Evolutionary conservation across 1,140 invertebrate genomes (phyloP), one percentile per base, ranked within the genome.

Genomic region (Holotrichia oblita): DNA sequence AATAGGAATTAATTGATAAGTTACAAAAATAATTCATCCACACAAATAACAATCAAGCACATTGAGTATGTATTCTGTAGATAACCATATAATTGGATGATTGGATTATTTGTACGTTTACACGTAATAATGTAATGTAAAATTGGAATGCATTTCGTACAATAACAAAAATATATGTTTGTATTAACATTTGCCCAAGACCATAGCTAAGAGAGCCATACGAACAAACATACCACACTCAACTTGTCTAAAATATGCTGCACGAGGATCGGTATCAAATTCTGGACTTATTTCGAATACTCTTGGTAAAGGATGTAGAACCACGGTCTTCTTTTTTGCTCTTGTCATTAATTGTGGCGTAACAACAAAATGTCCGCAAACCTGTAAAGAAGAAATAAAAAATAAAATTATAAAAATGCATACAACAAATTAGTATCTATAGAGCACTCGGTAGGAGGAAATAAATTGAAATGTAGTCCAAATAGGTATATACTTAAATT

Each of bases 181-280:
- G 34, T 17, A 24, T 82, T 81, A 85, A 79, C 83, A 87, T 84
- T 88, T 89, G 59, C 95, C 95, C 9, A 98, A 89, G 40, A 99
- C 94, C 91, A 98, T 95, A 0, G 97, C 93, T 2, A 99, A 89
- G 0, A 99, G 87, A 2, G 98, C 97, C 99, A 99, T 99, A 44
- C 99, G 91, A 4, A 99, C 96, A 85, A 98, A 99, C 92, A 99
- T 95, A 69, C 99, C 99, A 84, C 97, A 96, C 86, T 99, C 96
- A 2, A 97, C 97, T 89, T 99, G 99, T 22, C 98, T 90, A 90
- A 99, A 99, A 87, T 99, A 99, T 0, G 98, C 98, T 1, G 98
- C 98, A 73, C 98, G 88, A 0, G 97, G 97, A 89, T 99, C 99
- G 0, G 92, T 93, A 86, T 99, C 99, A 81, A 99, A 95, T 81